Evolutionary conservation across 2,113 vertebrate genomes (phyloP).

Genomic region (Dipodomys ordii): DNA sequence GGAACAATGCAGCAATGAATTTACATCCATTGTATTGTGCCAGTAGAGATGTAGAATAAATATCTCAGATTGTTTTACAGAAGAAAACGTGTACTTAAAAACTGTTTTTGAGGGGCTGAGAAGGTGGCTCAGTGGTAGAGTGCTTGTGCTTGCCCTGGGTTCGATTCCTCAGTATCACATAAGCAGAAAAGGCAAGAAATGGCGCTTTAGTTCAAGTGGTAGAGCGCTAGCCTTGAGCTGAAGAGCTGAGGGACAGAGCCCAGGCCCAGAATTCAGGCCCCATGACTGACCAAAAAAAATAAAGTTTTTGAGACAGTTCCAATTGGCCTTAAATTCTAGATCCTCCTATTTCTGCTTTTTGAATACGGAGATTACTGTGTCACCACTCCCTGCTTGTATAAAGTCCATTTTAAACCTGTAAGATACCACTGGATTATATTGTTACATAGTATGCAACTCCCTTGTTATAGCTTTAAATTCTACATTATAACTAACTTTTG

Average conservation of each 20-base stretch:
- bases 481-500: background rate
- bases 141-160: no score
- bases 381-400: background rate
- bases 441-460: background rate
- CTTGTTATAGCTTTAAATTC: background rate
- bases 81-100: no score
- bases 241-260: no score
- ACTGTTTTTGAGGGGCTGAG: no score
- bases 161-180: no score
- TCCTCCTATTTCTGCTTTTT: background rate
- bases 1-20: background rate
- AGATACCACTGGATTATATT: background rate
- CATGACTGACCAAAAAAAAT: background rate
- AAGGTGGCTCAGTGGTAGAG: no score
- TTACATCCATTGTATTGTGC: background rate
- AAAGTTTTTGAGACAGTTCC: background rate
- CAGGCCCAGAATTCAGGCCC: no score
- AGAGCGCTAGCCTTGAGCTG: no score
- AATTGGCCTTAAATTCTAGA: background rate
- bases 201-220: no score
- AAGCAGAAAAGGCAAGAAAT: no score
- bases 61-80: slow-evolving; percentile 30
- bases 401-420: background rate
- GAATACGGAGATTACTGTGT: background rate
- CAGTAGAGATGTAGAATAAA: background rate